Evolutionary conservation across 1,140 invertebrate species (phyloP), one percentile per base, ranked within the genome.

Genomic region (Campoletis sonorensis): DNA sequence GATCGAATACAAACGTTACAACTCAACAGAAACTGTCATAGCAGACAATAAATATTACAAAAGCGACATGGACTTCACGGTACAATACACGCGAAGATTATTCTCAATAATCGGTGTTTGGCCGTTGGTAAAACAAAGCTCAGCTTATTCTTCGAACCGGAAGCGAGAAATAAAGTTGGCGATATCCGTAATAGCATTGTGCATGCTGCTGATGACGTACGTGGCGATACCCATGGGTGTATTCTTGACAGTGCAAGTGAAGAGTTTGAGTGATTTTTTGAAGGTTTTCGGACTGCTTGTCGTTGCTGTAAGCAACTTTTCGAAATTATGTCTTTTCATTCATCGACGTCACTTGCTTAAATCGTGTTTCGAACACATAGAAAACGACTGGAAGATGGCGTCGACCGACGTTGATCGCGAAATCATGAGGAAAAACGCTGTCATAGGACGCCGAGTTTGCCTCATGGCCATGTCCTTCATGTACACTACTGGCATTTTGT

Each of bases 201-300:
- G 54, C 16, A 13, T 49, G 26, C 64, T 49, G 54, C 49, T 81
- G 21, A 54, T 75, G 16, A 10, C 18, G 16, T 73, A 79, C 67
- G 51, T 81, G 3, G 79, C 75, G 15, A n/a, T 67, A 81, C 0
- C 79, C 78, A 11, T 33, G 37, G 10, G 21, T 70, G 23, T 30
- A 79, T 68, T 4, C 49, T 75, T 72, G 13, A 61, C 78, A n/a
- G 83, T 84, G 18, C 13, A n/a, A n/a, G n/a, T n/a, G n/a, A n/a
- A n/a, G n/a, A n/a, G n/a, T n/a, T n/a, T n/a, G n/a, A n/a, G n/a
- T n/a, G n/a, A n/a, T n/a, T n/a, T n/a, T n/a, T n/a, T 87, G 15
- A 72, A 82, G n/a, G 37, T 85, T 0, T 68, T 84, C 4, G 86
- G 85, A 0, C 85, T 85, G 16, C 26, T 85, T 15, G 70, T n/a